A percentile compares a stretch with the other conserved stretches of the same genome.
Conservation (phyloP, 2,797 vertebrate genomes). For the Limnodromus scolopaceus region DNA sequence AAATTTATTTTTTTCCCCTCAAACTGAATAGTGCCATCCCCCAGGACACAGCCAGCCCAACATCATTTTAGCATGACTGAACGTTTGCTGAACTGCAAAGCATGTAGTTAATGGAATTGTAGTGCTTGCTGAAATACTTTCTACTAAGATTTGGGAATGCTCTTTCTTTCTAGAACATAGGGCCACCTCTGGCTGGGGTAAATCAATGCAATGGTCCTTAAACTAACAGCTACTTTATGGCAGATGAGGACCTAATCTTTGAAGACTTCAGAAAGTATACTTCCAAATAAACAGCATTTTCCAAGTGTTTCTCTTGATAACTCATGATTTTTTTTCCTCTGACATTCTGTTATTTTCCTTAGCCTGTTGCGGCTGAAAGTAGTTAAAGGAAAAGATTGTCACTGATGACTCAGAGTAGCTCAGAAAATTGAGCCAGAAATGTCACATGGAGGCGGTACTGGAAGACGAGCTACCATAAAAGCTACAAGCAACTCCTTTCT, state of each 20-base stretch:
- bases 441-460: neutral
- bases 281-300: neutral
- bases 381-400: neutral
- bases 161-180: neutral
- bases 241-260: neutral
- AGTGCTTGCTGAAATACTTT: neutral
- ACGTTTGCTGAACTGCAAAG: neutral
- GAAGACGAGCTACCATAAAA: neutral
- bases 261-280: neutral
- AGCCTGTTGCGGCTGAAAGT: neutral
- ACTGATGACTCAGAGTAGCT: neutral
- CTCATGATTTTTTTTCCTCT: neutral
- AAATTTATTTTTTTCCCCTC: neutral
- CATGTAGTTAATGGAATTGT: neutral
- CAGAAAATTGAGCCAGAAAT: conserved; percentile 20
- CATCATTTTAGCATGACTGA: neutral
- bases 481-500: neutral
- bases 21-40: neutral
- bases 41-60: neutral
- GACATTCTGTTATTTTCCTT: neutral
- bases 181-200: neutral
- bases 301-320: neutral
- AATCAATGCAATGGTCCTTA: neutral
- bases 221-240: neutral
- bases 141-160: neutral